Evolutionary conservation across 2,113 vertebrate species (phyloP), one percentile per base, ranked within the genome.

Genomic region (Capreolus pygargus): DNA sequence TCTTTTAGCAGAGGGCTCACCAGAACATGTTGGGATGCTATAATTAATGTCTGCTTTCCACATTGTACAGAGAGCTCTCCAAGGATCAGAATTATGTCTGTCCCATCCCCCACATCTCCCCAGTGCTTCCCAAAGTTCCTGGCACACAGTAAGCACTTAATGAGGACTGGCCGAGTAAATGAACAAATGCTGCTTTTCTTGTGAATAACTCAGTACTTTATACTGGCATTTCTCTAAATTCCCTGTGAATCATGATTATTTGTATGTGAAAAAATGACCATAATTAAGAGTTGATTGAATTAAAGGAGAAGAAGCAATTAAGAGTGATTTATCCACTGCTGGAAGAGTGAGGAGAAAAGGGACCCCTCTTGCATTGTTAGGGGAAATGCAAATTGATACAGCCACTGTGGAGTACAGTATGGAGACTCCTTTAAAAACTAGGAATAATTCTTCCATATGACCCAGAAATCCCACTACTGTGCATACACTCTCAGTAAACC

Each of bases 251-350:
- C 30, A 33, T 64, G 57, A n/a, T 52, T 30, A 43, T 36, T 21
- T 93, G 14, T 85, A 81, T 17, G 60, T 76, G 43, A 76, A n/a
- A 74, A 76, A 91, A 45, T 70, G 55, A 94, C 60, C 55, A 28
- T 47, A 89, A 94, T 94, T 57, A 94, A 84, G 55, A 57, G 79
- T 94, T 89, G 70, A 86, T 55, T 60, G 84, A 95, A 79, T 60
- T 36, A 57, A 45, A 86, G 54, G 25, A 83, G 45, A 86, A 23
- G 54, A 93, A 89, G 27, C 19, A 58, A 23, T 76, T 47, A 60
- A 60, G 83, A 92, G 30, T 30, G 33, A 50, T 86, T 58, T 92
- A 47, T 28, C 17, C 10, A 43, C 43, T 1, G 23, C 70, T 76
- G 12, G 70, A 43, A 76, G 36, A 23, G 12, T 76, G 23, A 12